Evolutionary conservation across 2,797 vertebrate genomes (phyloP), one percentile per base, ranked within the genome.

Genomic region (Sphenodon punctatus): DNA sequence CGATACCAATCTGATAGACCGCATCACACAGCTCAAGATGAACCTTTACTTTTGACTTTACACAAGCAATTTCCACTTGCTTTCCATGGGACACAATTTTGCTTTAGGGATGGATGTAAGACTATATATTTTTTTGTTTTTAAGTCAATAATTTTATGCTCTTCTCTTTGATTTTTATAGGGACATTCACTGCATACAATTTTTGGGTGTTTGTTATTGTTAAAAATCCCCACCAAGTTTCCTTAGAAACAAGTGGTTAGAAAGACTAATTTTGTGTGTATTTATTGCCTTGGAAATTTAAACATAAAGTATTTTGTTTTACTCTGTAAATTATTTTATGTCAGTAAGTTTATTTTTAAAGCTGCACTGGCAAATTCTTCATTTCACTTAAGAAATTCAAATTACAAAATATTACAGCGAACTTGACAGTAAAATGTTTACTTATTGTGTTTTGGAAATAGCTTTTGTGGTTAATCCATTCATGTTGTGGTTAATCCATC

Each of bases 401-500:
- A 43, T 17, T 53, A 73, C 12, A 70, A 89, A 82, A 88, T 77
- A 48, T 66, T 86, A 12, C 1, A 11, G 25, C 65, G 90, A 78
- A 67, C 48, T 67, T 51, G 15, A 39, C 80, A 72, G 75, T 81
- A 80, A 66, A 66, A 80, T 12, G 3, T 10, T 79, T 27, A 53
- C 60, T 75, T 14, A 27, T 51, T 13, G 63, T 0, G 20, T 7
- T 83, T 63, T 42, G 23, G 27, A 84, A 64, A n/a, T 61, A 32
- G 6, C 59, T 86, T 3, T 83, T 22, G 68, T 39, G 58, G 16
- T 23, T 78, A 56, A 67, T 30, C n/a, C 36, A 19, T 60, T 86
- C 5, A 2, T 80, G 85, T 82, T 71, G 56, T 69, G 72, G n/a
- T n/a, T n/a, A n/a, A n/a, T n/a, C n/a, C n/a, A 75, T 85, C 86